These are phyloP conservation scores for Menidia menidia DNA, from an alignment of 2,797 vertebrate genomes.

Conservation along the genomic window DNA sequence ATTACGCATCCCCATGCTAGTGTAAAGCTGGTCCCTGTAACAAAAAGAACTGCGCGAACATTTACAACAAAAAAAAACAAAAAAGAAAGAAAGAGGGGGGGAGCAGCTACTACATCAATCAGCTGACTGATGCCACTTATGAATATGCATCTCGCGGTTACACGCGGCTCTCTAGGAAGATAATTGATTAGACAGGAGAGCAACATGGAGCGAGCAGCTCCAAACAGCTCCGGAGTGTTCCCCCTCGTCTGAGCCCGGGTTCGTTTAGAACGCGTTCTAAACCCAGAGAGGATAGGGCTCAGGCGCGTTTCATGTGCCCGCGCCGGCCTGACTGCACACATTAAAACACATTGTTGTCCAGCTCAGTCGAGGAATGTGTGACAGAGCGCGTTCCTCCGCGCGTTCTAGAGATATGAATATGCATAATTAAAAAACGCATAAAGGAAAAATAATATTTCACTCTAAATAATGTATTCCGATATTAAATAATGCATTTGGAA, in stretches of 20 bases:
- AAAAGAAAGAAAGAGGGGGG: background rate
- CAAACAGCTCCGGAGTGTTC: constrained; percentile 49
- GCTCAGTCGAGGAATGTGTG: constrained; percentile 34
- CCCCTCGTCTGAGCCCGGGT: constrained; percentile 45
- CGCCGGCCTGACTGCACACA: constrained; percentile 24
- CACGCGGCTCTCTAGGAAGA: constrained; percentile 80
- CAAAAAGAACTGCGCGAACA: constrained; percentile 48
- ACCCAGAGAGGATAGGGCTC: constrained; percentile 39
- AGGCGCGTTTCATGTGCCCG: constrained; percentile 40
- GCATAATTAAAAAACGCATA: background rate
- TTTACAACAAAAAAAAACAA: too few species aligned
- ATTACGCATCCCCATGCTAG: constrained; percentile 17
- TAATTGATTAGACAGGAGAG: constrained; percentile 90
- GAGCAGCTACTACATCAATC: constrained; percentile 84
- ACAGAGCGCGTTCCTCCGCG: background rate
- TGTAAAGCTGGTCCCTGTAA: constrained; percentile 44
- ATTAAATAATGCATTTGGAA: background rate
- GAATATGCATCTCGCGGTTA: constrained; percentile 87
- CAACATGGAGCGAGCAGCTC: constrained; percentile 66
- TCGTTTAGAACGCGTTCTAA: constrained; percentile 56
- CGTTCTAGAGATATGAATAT: background rate
- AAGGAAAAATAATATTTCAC: background rate
- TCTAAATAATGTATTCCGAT: background rate
- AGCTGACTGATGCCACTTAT: constrained; percentile 83
- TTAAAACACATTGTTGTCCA: constrained; percentile 33